A percentile compares a stretch with the other conserved stretches of the same genome.
phyloP scores from a whole-genome alignment of 1,140 invertebrate species.

The Aphelenchoides fujianensis region DNA sequence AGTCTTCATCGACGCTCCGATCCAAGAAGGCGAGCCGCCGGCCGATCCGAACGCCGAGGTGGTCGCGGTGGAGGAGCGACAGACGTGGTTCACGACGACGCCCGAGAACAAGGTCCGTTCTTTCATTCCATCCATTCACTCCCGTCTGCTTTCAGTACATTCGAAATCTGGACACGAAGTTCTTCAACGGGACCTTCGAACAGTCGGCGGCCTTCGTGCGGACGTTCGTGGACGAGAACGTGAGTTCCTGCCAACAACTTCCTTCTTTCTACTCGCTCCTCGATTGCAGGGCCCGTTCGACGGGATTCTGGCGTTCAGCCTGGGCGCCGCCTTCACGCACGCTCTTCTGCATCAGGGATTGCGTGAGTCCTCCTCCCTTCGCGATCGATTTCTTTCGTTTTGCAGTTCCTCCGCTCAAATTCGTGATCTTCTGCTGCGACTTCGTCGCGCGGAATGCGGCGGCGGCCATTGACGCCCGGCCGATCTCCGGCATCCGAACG shows the following conservation, averaged over 20 bases:
- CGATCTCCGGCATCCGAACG: conserved; percentile 13
- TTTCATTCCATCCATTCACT: too few relatives aligned
- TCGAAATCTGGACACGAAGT: conserved; percentile 73
- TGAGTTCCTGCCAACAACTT: conserved; percentile 9
- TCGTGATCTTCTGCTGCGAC: conserved; percentile 9
- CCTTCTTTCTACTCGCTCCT: too few relatives aligned
- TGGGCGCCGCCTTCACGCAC: conserved; percentile 15
- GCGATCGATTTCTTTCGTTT: neutral
- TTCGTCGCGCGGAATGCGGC: conserved; percentile 8
- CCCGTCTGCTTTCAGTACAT: too few relatives aligned
- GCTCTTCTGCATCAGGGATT: conserved; percentile 4
- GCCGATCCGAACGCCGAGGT: too few relatives aligned
- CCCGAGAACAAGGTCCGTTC: conserved; percentile 73
- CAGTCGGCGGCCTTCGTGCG: conserved; percentile 67
- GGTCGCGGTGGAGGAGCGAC: neutral
- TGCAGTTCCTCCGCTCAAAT: conserved; percentile 3
- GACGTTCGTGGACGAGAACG: conserved; percentile 17
- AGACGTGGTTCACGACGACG: conserved; percentile 64
- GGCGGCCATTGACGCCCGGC: neutral
- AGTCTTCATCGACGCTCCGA: conserved; percentile 26
- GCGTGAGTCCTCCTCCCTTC: neutral
- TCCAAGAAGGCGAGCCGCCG: conserved; percentile 24
- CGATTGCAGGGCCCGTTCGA: conserved; percentile 19
- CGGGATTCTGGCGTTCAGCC: conserved; percentile 12
- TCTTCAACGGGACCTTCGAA: conserved; percentile 76